Evolutionary conservation across 2,888 invertebrate genomes (phyloP), one percentile per base, ranked within the genome.

Genomic region (Agrochola lota): DNA sequence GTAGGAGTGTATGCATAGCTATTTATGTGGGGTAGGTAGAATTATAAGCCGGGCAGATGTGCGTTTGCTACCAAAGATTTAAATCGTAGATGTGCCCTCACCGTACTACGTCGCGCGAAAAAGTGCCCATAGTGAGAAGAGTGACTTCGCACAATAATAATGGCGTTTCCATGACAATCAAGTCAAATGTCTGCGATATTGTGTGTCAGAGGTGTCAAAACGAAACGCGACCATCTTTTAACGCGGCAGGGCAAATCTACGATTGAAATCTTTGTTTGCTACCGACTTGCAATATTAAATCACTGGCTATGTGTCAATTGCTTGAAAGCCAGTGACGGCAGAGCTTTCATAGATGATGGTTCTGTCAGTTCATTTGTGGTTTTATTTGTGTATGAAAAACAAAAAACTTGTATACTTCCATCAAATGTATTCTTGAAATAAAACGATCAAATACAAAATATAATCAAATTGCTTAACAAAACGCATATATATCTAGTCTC

Each of bases 401-500:
- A 15, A 60, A 30, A 57, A 55, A n/a, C 11, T 43, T 20, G 8
- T 30, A n/a, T 57, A 75, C 20, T 35, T n/a, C 7, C 74, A 59
- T 76, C n/a, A n/a, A 35, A 66, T 89, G 82, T 90, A 89, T 83
- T 83, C 70, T 83, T 69, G 43, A 77, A 88, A 85, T 79, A 85
- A 89, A 89, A 85, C 75, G 71, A 81, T 73, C 49, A 66, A 63
- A 75, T 81, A 85, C 75, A 83, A 86, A 86, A 91, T 87, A 93
- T 90, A 92, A 92, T 88, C 84, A 88, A 92, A 93, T 89, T 91
- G 15, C 94, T 94, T 95, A 95, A 91, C 80, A 91, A 94, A 94
- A 90, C 86, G 70, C 84, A 88, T 35, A n/a, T 81, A 88, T 81
- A 90, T 91, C 93, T 95, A 96, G 92, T 97, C 97, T 90, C 96